phyloP scores from a whole-genome alignment of 2,113 vertebrate species.

The Vanacampus margaritifer region DNA sequence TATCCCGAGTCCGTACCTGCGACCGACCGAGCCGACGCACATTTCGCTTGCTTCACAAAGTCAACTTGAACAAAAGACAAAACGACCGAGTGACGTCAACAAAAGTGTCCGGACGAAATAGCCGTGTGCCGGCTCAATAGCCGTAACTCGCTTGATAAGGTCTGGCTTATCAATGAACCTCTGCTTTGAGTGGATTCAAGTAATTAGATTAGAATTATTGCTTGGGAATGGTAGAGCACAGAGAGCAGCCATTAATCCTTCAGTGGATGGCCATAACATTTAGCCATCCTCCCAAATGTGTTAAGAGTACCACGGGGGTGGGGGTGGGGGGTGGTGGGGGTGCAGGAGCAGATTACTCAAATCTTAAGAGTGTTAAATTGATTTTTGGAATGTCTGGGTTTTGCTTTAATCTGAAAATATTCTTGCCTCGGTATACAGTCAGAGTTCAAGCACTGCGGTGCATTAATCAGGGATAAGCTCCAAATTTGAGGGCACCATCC shows the following conservation, averaged over 20 bases:
- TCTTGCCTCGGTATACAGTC: slow-evolving; percentile 28
- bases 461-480: slow-evolving; percentile 26
- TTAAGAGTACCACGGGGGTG: slow-evolving; percentile 38
- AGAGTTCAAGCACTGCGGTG: slow-evolving; percentile 22
- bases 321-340: slow-evolving; percentile 15
- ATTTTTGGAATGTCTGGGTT: slow-evolving; percentile 55
- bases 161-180: slow-evolving; percentile 61
- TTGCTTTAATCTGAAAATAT: slow-evolving; percentile 52
- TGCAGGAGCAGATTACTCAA: slow-evolving; percentile 60
- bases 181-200: slow-evolving; percentile 70
- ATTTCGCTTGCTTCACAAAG: slow-evolving; percentile 37
- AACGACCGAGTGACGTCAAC: slow-evolving; percentile 58
- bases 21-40: slow-evolving; percentile 14
- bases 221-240: slow-evolving; percentile 62
- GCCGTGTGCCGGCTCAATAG: slow-evolving; percentile 60
- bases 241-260: slow-evolving; percentile 67
- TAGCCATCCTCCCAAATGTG: slow-evolving; percentile 58
- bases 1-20: slow-evolving; percentile 17
- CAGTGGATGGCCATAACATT: slow-evolving; percentile 52
- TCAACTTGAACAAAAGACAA: slow-evolving; percentile 29
- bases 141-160: slow-evolving; percentile 59
- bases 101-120: slow-evolving; percentile 59
- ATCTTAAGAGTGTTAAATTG: slow-evolving; percentile 64
- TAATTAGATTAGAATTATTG: slow-evolving; percentile 75
- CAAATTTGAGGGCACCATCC: neutral